A percentile compares a stretch with the other conserved stretches of the same genome.
These are phyloP conservation scores for Hylaeus volcanicus DNA, from an alignment of 1,140 invertebrate genomes.

Conservation along the genomic window DNA sequence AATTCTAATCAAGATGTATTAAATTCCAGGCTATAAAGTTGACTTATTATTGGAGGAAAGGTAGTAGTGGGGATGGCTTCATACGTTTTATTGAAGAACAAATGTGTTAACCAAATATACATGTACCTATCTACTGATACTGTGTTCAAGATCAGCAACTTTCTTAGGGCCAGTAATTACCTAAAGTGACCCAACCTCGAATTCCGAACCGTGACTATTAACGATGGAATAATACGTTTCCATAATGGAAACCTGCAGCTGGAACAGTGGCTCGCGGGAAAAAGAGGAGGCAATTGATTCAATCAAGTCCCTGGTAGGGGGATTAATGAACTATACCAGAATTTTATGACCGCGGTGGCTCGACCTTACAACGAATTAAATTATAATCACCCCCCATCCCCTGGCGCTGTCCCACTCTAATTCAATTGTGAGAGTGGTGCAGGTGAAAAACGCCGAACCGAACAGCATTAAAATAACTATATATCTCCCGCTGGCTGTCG, in stretches of 20 bases:
- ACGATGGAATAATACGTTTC: background rate
- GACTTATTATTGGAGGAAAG: too few species aligned
- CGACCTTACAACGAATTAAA: conserved; percentile 60
- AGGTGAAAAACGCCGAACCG: conserved; percentile 55
- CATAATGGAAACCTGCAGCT: background rate
- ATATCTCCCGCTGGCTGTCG: conserved; percentile 35
- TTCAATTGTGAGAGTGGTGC: conserved; percentile 56
- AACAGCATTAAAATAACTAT: conserved; percentile 61
- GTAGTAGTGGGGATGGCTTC: too few species aligned
- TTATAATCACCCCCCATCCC: conserved; percentile 55
- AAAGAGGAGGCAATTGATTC: conserved; percentile 35
- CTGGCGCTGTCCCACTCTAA: conserved; percentile 44
- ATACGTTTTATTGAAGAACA: too few species aligned
- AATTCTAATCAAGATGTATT: background rate
- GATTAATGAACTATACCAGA: conserved; percentile 56
- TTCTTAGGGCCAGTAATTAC: background rate
- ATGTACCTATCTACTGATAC: too few species aligned
- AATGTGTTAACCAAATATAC: too few species aligned
- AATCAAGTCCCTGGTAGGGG: conserved; percentile 34
- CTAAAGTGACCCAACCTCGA: background rate
- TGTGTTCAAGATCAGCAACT: background rate
- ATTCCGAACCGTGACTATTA: background rate
- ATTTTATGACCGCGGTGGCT: conserved; percentile 54
- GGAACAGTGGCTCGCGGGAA: background rate
- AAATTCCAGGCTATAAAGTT: too few species aligned